Evolutionary conservation across 2,113 vertebrate genomes (phyloP), one percentile per base, ranked within the genome.

Genomic region (Peucedramus taeniatus): DNA sequence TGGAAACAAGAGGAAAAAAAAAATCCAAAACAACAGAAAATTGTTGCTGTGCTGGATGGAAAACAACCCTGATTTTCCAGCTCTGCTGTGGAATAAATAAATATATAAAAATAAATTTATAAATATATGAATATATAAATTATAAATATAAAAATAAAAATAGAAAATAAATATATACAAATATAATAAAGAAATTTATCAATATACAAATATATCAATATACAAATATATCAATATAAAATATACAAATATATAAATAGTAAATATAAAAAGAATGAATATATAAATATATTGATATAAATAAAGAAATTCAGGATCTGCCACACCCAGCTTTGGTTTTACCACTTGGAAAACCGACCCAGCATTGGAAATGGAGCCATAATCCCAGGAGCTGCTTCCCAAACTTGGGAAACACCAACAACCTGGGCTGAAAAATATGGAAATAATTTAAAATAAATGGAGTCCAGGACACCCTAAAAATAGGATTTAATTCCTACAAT

Each of bases 401-500:
- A 69, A 17, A 11, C 11, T 44, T 11, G 7, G 21, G 59, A 74
- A 84, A 74, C 22, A 57, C 10, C 65, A 9, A 15, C 1, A 1
- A 7, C 26, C 8, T 66, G 23, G 66, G 33, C 23, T 50, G 57
- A 11, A 26, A 69, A 82, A 30, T 9, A 19, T 1, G 7, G 11
- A 47, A 61, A 33, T 12, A 10, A 35, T 1, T 40, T 61, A 15
- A 42, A 83, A 21, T 1, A 11, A 30, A n/a, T 0, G 12, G 10
- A n/a, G 37, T 13, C 31, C 27, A 20, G 19, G 26, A 5, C 13
- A 10, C 10, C n/a, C 23, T 44, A 15, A 82, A 83, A 63, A 4
- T 0, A 10, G 13, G 44, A 49, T 57, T 56, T 8, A 30, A 22
- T 28, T 44, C 70, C 60, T 33, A 3, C 37, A 44, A 13, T 0